Base-by-base conservation (phyloP, 2,797 vertebrate genomes). In the Rhinogobio ventralis region DNA sequence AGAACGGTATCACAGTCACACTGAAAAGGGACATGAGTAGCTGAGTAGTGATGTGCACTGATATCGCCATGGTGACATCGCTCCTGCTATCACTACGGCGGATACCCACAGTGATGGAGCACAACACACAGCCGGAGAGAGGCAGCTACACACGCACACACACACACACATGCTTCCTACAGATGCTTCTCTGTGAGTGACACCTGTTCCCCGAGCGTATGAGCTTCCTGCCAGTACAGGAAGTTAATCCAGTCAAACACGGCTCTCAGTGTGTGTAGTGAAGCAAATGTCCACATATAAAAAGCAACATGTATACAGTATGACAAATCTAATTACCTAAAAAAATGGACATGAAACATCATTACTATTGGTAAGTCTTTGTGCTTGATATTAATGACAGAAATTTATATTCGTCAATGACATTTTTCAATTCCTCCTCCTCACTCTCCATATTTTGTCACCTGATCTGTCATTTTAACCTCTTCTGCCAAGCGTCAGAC, bases 351-450 rank as follows among this genome's bases (percentile, higher is more conserved):
- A 49, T 36, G 28, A 36, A 49, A n/a, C 17, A 53, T 19, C 17
- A n/a, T 67, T 74, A 36, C 36, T 75, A 36, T 53, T 55, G 14
- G 11, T 15, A 36, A 42, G 39, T 33, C 20, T 60, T 68, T 30
- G 7, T 45, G n/a, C 72, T 77, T 62, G 14, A 75, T 25, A 73
- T 67, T 66, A 75, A 84, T 62, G 42, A 79, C 53, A 3, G 36
- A n/a, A 69, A 66, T 86, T 84, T 57, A 30, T 79, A 82, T 76
- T 91, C 87, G 83, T 90, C 89, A 89, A 88, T 92, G 91, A 92
- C 93, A 93, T 93, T 93, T 94, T 93, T 94, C 93, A 94, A 94
- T 95, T 95, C 94, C 94, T 95, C 95, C 94, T 95, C 95, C 95
- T 94, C 96, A 93, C 95, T 95, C 95, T 95, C 95, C 87, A 86